Evolutionary conservation across 2,113 vertebrate species (phyloP).

Genomic region (Lota lota): DNA sequence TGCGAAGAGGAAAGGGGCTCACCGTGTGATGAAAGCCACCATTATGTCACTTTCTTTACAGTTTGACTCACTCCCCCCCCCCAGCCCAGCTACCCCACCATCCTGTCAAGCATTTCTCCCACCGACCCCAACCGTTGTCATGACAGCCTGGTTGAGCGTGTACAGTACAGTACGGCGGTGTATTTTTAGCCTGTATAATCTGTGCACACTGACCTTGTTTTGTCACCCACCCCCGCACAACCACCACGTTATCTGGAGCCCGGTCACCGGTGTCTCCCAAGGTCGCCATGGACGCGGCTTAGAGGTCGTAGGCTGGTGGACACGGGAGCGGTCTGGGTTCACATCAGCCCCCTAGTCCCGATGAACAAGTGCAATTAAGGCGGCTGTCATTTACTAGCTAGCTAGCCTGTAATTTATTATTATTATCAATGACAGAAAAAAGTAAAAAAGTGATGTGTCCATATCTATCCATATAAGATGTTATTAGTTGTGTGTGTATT

Average conservation of each 20-base stretch:
- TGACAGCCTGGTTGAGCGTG: conserved; percentile 56
- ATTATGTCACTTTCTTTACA: conserved; percentile 46
- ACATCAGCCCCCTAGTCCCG: conserved; percentile 3
- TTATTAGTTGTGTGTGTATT: too few relatives aligned
- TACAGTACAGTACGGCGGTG: conserved; percentile 34
- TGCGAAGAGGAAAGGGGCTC: conserved; percentile 42
- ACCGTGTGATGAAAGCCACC: conserved; percentile 44
- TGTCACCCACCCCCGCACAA: conserved; percentile 46
- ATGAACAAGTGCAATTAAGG: too few relatives aligned
- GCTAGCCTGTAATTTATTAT: too few relatives aligned
- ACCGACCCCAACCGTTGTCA: conserved; percentile 68
- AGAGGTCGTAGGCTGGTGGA: conserved; percentile 33
- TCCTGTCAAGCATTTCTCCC: conserved; percentile 46
- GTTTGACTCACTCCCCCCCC: conserved; percentile 60
- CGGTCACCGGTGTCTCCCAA: conserved; percentile 43
- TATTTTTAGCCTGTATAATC: conserved; percentile 73
- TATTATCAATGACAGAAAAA: too few relatives aligned
- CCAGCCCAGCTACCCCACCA: conserved; percentile 33
- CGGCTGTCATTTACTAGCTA: too few relatives aligned
- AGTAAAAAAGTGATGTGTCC: too few relatives aligned
- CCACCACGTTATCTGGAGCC: conserved; percentile 42
- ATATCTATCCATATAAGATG: too few relatives aligned
- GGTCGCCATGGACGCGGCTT: conserved; percentile 38
- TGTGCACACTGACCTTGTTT: conserved; percentile 65
- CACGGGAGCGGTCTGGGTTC: conserved; percentile 24